Evolutionary conservation across 1,140 invertebrate genomes (phyloP), one percentile per base, ranked within the genome.

Genomic region (Plectus sambesii): DNA sequence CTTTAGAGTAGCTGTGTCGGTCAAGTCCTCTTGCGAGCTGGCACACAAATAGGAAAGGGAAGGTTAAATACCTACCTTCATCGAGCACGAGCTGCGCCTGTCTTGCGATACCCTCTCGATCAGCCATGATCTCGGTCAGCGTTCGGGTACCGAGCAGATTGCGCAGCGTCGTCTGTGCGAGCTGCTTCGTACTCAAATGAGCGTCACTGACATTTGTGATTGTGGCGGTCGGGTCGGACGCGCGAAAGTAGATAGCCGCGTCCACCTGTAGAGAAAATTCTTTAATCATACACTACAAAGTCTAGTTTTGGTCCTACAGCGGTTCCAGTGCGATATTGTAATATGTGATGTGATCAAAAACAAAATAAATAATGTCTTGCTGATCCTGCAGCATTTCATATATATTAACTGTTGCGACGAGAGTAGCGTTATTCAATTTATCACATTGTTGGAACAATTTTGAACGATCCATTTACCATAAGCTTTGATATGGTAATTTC

Each of bases 61-160:
- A 23, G 20, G 17, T 0, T 38, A n/a, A 17, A 29, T 51, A 40
- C 56, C 27, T 8, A 59, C 60, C 60, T 44, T 66, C 53, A 42
- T 66, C 58, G n/a, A 67, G 36, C 17, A 66, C 38, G 33, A 43
- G 52, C 72, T 89, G 85, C 82, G 88, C 85, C 48, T 81, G 79
- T 66, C 83, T 80, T 33, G 83, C 85, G 51, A 96, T 93, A 2
- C 81, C 80, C 70, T 94, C 88, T 24, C 88, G 73, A 61, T 94
- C 88, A 2, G 84, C 82, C 9, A 92, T 74, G 41, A 92, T 83
- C 71, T 92, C 85, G 4, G 84, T 81, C 38, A 96, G 74, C 64
- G 87, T 87, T 41, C 85, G 78, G 20, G 87, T 94, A 36, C 89
- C 89, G n/a, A 96, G 74, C 0, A 90, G 85, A 66, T 89, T 93